phyloP scores from a whole-genome alignment of 2,888 invertebrate species.

The Microchrysa polita region DNA sequence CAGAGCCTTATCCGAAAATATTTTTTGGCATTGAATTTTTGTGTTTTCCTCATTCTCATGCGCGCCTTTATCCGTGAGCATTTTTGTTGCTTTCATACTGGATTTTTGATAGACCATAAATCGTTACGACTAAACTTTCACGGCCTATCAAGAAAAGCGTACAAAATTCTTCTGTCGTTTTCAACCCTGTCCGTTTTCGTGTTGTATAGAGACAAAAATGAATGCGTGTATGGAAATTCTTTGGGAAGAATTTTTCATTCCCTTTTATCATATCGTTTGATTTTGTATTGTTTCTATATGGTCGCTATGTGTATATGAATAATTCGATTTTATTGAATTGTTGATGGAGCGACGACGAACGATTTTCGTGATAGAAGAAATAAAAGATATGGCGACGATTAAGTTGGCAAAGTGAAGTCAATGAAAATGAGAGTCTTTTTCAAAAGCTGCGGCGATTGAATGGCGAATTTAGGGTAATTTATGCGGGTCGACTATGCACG shows the following conservation, averaged over 20 bases:
- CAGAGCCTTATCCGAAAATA: slow-evolving; percentile 4
- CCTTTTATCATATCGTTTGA: too few species aligned
- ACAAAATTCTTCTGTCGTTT: slow-evolving; percentile 17
- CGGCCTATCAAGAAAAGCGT: slow-evolving; percentile 27
- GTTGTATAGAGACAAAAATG: slow-evolving; percentile 22
- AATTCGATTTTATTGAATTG: slow-evolving; percentile 33
- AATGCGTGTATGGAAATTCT: slow-evolving; percentile 40
- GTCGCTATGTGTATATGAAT: slow-evolving; percentile 26
- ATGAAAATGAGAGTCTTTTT: too few species aligned
- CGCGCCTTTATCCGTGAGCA: too few species aligned
- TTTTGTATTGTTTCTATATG: slow-evolving; percentile 30
- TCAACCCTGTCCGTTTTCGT: slow-evolving; percentile 6
- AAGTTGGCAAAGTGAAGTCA: not conserved
- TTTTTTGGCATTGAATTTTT: slow-evolving; percentile 21
- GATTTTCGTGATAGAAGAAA: slow-evolving; percentile 35
- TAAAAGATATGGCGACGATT: slow-evolving; percentile 3
- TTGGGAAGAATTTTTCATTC: slow-evolving; percentile 3
- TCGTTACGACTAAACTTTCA: slow-evolving; percentile 40
- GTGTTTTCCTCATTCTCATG: too few species aligned
- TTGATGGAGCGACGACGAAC: slow-evolving; percentile 25
- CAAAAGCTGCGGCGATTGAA: too few species aligned
- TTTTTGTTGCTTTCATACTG: slow-evolving; percentile 34
- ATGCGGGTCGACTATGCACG: too few species aligned
- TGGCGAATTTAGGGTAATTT: too few species aligned
- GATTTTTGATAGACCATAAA: slow-evolving; percentile 40